phyloP scores from a whole-genome alignment of 2,113 vertebrate species.

The Psittacara wagleri region DNA sequence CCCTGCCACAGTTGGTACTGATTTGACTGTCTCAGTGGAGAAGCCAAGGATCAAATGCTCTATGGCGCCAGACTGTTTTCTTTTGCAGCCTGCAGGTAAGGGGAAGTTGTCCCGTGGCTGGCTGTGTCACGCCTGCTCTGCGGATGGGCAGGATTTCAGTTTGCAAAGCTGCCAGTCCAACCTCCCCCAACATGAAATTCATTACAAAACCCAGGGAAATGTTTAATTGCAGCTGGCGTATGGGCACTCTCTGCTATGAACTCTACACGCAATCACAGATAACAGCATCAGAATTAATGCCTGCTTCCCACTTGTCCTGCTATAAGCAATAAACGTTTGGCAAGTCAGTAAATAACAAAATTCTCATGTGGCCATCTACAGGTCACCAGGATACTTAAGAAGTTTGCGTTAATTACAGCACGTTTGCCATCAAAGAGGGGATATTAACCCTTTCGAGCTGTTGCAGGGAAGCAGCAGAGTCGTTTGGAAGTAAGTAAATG shows the following conservation, averaged over 20 bases:
- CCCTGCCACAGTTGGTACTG: slow-evolving; percentile 18
- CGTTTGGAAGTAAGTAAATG: background rate
- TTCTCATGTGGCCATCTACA: slow-evolving; percentile 71
- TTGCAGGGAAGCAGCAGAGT: background rate
- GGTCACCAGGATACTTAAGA: slow-evolving; percentile 69
- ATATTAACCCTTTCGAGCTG: slow-evolving; percentile 31
- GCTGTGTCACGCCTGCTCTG: background rate
- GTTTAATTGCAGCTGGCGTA: slow-evolving; percentile 48
- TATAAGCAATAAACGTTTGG: slow-evolving; percentile 61
- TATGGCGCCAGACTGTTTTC: slow-evolving; percentile 35
- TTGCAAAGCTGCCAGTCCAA: background rate
- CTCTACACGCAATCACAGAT: slow-evolving; percentile 22
- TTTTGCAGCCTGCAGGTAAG: slow-evolving; percentile 52
- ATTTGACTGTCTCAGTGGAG: slow-evolving; percentile 22
- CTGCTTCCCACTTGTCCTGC: slow-evolving; percentile 58
- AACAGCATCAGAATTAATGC: slow-evolving; percentile 49
- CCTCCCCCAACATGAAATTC: background rate
- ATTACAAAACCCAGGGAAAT: background rate
- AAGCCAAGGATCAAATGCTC: slow-evolving; percentile 44
- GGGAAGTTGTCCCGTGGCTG: slow-evolving; percentile 38
- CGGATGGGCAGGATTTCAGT: background rate
- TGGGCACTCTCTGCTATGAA: slow-evolving; percentile 12
- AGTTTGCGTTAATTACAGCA: slow-evolving; percentile 62
- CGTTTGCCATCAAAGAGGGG: slow-evolving; percentile 59
- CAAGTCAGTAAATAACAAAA: slow-evolving; percentile 70